These are phyloP conservation scores for Gasterosteus nipponicus DNA, from an alignment of 2,113 vertebrate species.

Conservation along the genomic window DNA sequence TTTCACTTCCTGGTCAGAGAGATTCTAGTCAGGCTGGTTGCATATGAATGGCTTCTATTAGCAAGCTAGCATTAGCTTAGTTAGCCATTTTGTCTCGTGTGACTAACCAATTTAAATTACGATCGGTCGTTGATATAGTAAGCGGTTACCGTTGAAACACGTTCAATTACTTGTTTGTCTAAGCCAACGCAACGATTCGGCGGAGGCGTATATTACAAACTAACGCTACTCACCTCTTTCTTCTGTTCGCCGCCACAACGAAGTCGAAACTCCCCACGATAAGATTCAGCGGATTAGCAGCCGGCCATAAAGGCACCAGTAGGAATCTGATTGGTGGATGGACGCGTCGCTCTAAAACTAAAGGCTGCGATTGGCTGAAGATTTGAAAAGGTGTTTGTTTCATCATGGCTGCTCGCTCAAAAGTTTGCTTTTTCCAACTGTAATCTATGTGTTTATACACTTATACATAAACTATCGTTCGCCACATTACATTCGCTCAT, in stretches of 20 bases:
- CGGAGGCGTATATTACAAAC: fast-evolving
- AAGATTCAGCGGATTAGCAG: neutral
- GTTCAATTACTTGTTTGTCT: fast-evolving
- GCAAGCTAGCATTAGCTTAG: neutral
- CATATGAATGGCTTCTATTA: neutral
- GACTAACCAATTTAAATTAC: neutral
- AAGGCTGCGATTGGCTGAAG: conserved; percentile 32
- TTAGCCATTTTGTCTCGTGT: neutral
- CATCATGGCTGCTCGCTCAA: neutral
- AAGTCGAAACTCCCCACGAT: conserved; percentile 29
- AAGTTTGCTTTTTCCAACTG: neutral
- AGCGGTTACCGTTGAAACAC: fast-evolving
- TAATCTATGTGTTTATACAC: neutral
- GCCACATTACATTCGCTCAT: neutral
- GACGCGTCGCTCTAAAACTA: neutral
- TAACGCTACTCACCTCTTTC: conserved; percentile 34
- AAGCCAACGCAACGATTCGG: fast-evolving
- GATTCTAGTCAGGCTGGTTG: conserved; percentile 1
- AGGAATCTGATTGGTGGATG: conserved; percentile 44
- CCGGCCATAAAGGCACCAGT: neutral
- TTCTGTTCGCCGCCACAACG: neutral
- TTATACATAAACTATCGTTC: neutral
- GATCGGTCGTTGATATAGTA: fast-evolving
- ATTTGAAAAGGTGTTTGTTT: neutral
- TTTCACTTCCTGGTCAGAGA: conserved; percentile 37